phyloP scores from a whole-genome alignment of 2,888 invertebrate species.

The Gymnoscelis rufifasciata region DNA sequence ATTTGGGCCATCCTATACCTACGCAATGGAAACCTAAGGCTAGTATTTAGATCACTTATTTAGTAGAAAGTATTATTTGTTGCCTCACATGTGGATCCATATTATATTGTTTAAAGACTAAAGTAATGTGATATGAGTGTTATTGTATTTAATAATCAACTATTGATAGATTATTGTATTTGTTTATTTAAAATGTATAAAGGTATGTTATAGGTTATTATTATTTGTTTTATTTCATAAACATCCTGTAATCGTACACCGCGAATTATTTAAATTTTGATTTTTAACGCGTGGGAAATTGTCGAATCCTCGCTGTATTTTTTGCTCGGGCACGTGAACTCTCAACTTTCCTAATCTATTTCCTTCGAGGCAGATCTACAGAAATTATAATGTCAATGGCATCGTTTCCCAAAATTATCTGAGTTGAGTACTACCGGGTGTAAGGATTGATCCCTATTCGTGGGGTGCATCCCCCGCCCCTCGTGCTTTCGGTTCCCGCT shows the following conservation, averaged over 20 bases:
- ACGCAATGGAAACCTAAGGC: not conserved
- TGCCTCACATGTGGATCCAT: constrained; percentile 19
- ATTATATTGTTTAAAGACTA: constrained; percentile 51
- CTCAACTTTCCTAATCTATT: constrained; percentile 26
- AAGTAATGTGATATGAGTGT: constrained; percentile 74
- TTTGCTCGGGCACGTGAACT: not conserved
- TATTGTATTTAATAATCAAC: constrained; percentile 34
- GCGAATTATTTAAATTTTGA: not conserved
- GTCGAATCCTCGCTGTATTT: not conserved
- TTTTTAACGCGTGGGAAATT: not conserved
- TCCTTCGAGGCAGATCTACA: constrained; percentile 21
- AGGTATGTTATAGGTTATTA: constrained; percentile 59
- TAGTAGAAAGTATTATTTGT: constrained; percentile 17
- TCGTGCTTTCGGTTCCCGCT: constrained; percentile 42
- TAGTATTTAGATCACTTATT: constrained; percentile 5
- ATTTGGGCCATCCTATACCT: not conserved
- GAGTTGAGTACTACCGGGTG: constrained; percentile 44
- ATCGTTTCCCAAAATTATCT: constrained; percentile 42
- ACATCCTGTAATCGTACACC: no score
- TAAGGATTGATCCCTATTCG: constrained; percentile 47
- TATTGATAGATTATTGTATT: constrained; percentile 44
- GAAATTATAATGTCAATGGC: constrained; percentile 41
- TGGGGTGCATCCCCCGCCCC: constrained; percentile 71
- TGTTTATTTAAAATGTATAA: constrained; percentile 55
- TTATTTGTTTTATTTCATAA: constrained; percentile 55